These are phyloP conservation scores for Sinella curviseta DNA, from an alignment of 1,140 invertebrate genomes.

Conservation along the genomic window DNA sequence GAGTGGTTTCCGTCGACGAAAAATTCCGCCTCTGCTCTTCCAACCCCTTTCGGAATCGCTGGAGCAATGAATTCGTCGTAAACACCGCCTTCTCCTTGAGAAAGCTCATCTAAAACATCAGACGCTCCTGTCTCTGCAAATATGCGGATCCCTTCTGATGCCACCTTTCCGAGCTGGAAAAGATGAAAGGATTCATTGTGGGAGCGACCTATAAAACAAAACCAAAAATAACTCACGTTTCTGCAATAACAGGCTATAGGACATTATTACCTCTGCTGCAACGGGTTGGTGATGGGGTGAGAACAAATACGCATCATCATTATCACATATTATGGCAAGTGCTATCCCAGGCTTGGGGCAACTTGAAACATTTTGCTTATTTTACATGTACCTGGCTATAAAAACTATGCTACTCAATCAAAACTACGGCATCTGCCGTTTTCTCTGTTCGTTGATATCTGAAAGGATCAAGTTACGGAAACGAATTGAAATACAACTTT, in stretches of 20 bases:
- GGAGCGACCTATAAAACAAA: constrained; percentile 70
- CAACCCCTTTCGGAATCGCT: constrained; percentile 71
- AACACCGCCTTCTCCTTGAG: constrained; percentile 62
- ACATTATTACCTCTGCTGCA: not conserved
- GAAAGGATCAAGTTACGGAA: too few species aligned
- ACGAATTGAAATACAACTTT: too few species aligned
- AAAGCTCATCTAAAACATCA: constrained; percentile 67
- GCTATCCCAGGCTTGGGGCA: too few species aligned
- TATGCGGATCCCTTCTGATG: constrained; percentile 71
- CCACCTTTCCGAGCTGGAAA: constrained; percentile 74
- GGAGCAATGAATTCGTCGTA: constrained; percentile 81
- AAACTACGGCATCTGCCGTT: too few species aligned
- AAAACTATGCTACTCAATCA: too few species aligned
- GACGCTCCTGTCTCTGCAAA: constrained; percentile 80
- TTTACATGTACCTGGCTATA: too few species aligned
- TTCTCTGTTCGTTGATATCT: too few species aligned
- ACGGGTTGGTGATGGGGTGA: too few species aligned
- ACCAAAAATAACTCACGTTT: constrained; percentile 15
- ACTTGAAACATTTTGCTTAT: too few species aligned
- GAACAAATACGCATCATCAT: too few species aligned
- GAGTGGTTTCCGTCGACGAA: constrained; percentile 90
- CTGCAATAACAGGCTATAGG: not conserved
- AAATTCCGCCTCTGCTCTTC: constrained; percentile 75
- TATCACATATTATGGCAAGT: too few species aligned
- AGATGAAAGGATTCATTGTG: constrained; percentile 77